These are phyloP conservation scores for Rhogogaster chlorosoma DNA, from an alignment of 2,888 invertebrate genomes.

Conservation along the genomic window DNA sequence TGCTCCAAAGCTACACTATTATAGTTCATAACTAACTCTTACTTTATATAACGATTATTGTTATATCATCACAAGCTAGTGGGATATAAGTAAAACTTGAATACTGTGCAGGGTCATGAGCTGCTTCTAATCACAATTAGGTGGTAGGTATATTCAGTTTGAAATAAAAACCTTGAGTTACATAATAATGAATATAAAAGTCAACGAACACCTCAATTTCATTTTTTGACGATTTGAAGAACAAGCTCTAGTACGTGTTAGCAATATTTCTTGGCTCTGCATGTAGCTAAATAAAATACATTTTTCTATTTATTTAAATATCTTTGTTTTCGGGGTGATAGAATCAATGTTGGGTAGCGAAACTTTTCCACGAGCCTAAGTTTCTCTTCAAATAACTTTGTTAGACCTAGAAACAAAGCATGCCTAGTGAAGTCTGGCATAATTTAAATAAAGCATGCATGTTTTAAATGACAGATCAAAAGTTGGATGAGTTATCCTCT, in stretches of 20 bases:
- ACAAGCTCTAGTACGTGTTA: conserved; percentile 19
- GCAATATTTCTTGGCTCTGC: conserved; percentile 48
- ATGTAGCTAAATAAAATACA: conserved; percentile 52
- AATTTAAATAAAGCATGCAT: conserved; percentile 14
- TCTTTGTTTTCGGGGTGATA: conserved; percentile 52
- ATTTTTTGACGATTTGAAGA: conserved; percentile 21
- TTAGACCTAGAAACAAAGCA: conserved; percentile 71
- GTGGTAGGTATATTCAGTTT: not conserved
- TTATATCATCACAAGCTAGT: conserved; percentile 71
- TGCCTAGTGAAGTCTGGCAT: conserved; percentile 53
- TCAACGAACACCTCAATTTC: not conserved
- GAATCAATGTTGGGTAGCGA: conserved; percentile 59
- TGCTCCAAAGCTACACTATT: conserved; percentile 53
- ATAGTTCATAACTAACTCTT: conserved; percentile 44
- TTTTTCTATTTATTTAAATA: conserved; percentile 59
- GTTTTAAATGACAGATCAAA: conserved; percentile 31
- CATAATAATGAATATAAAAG: not conserved
- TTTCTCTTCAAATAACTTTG: conserved; percentile 72
- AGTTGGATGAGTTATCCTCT: conserved; percentile 43
- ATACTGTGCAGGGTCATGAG: conserved; percentile 65
- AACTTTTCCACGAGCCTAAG: conserved; percentile 58
- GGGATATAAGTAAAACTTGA: conserved; percentile 64
- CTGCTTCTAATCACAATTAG: conserved; percentile 54
- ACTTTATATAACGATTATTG: conserved; percentile 50
- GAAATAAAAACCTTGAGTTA: conserved; percentile 5